These are phyloP conservation scores for Salvelinus alpinus DNA, from an alignment of 2,113 vertebrate genomes.

Conservation along the genomic window DNA sequence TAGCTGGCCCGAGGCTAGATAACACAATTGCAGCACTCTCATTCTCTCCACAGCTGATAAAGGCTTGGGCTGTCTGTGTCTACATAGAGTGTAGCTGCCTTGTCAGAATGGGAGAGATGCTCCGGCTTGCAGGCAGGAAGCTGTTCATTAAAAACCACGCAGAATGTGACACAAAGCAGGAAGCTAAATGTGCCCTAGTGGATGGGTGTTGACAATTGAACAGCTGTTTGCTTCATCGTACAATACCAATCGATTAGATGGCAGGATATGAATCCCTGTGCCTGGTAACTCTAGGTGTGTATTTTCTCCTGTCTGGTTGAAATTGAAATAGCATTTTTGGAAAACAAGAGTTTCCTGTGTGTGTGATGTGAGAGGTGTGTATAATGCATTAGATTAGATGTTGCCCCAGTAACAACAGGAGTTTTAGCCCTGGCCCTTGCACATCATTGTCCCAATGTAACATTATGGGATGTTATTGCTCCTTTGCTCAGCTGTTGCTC, in stretches of 20 bases:
- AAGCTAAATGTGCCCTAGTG: constrained; percentile 5
- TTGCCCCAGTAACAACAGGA: constrained; percentile 47
- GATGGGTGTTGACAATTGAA: neutral
- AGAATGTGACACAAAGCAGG: constrained; percentile 12
- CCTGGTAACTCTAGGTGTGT: constrained; percentile 34
- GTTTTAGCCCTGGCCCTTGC: neutral
- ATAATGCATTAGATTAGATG: constrained; percentile 35
- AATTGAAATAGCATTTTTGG: constrained; percentile 53
- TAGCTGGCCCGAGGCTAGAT: neutral
- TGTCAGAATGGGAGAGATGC: neutral
- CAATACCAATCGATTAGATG: constrained; percentile 48
- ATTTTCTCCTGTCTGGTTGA: constrained; percentile 4
- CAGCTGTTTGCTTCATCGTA: constrained; percentile 29
- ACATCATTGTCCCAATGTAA: constrained; percentile 9
- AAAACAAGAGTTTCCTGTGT: constrained; percentile 38
- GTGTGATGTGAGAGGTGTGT: constrained; percentile 27
- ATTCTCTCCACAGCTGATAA: neutral
- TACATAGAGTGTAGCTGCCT: neutral
- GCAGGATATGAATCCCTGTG: neutral
- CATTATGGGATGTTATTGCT: constrained; percentile 15
- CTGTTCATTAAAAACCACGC: constrained; percentile 21
- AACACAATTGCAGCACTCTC: neutral
- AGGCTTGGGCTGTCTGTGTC: neutral
- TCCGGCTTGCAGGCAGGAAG: constrained; percentile 21
- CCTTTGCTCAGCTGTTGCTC: constrained; percentile 35